Evolutionary conservation across 2,888 invertebrate genomes (phyloP).

Genomic region (Platerodrilus igneus): DNA sequence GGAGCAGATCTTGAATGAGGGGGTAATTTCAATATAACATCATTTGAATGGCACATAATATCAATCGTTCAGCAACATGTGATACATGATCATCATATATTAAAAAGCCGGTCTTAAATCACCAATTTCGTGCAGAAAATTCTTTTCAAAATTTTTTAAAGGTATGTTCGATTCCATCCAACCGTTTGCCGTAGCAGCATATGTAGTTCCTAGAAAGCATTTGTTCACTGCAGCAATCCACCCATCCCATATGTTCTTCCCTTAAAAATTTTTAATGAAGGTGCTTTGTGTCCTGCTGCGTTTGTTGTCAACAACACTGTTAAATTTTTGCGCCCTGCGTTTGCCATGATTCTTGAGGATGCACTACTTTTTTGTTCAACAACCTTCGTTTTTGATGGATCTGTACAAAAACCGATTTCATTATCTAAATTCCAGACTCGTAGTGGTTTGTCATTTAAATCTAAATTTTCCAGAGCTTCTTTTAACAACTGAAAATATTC

Average conservation of each 20-base stretch:
- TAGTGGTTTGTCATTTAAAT: constrained; percentile 29
- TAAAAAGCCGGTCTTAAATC: no score
- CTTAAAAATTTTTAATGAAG: constrained; percentile 39
- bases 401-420: constrained; percentile 14
- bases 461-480: constrained; percentile 22
- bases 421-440: constrained; percentile 28
- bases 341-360: constrained; percentile 26
- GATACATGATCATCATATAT: neutral
- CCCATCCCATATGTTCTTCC: constrained; percentile 39
- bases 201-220: constrained; percentile 31
- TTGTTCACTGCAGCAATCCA: constrained; percentile 33
- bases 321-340: constrained; percentile 35
- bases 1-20: no score
- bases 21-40: no score
- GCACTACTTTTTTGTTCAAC: constrained; percentile 18
- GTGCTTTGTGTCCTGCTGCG: constrained; percentile 34
- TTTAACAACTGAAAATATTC: constrained; percentile 22
- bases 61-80: constrained; percentile 3
- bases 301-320: constrained; percentile 31
- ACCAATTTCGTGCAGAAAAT: no score
- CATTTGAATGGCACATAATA: no score
- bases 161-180: no score
- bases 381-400: constrained; percentile 21
- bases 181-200: constrained; percentile 36
- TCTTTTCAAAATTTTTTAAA: no score